Conservation (phyloP, 2,888 invertebrate genomes). For the Acleris literana region DNA sequence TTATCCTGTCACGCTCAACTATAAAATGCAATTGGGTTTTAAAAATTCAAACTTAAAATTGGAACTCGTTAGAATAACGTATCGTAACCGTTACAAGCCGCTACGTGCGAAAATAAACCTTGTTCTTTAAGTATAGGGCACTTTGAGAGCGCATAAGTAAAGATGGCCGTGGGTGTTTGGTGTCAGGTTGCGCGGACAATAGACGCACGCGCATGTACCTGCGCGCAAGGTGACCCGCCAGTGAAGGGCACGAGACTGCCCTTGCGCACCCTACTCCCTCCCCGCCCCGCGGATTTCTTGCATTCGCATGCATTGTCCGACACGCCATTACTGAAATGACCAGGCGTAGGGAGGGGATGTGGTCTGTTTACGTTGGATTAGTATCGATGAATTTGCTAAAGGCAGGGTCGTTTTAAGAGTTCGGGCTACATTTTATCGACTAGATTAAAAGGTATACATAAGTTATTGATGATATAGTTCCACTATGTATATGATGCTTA, state of each 20-base stretch:
- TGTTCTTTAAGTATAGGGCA: slow-evolving; percentile 26
- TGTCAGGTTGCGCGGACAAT: slow-evolving; percentile 77
- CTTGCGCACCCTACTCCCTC: slow-evolving; percentile 64
- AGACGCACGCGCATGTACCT: slow-evolving; percentile 78
- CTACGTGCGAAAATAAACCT: slow-evolving; percentile 38
- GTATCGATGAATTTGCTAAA: slow-evolving; percentile 37
- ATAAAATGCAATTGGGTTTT: slow-evolving; percentile 82
- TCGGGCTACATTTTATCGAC: no score
- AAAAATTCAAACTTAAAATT: slow-evolving; percentile 65
- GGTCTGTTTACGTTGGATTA: slow-evolving; percentile 22
- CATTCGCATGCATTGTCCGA: slow-evolving; percentile 70
- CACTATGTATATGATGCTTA: no score
- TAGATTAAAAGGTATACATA: no score
- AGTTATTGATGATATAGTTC: background rate
- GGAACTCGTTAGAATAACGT: slow-evolving; percentile 72
- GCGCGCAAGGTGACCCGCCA: slow-evolving; percentile 77
- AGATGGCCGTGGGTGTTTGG: slow-evolving; percentile 49
- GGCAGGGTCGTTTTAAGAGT: background rate
- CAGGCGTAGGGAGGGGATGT: slow-evolving; percentile 54
- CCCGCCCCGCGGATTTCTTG: slow-evolving; percentile 50
- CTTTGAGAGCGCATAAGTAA: slow-evolving; percentile 43
- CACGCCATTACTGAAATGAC: slow-evolving; percentile 76
- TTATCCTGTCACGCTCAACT: slow-evolving; percentile 83
- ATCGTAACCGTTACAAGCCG: slow-evolving; percentile 25
- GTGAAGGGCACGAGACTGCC: slow-evolving; percentile 77